Base-by-base conservation (phyloP, 2,797 vertebrate genomes). In the Lagodon rhomboides region DNA sequence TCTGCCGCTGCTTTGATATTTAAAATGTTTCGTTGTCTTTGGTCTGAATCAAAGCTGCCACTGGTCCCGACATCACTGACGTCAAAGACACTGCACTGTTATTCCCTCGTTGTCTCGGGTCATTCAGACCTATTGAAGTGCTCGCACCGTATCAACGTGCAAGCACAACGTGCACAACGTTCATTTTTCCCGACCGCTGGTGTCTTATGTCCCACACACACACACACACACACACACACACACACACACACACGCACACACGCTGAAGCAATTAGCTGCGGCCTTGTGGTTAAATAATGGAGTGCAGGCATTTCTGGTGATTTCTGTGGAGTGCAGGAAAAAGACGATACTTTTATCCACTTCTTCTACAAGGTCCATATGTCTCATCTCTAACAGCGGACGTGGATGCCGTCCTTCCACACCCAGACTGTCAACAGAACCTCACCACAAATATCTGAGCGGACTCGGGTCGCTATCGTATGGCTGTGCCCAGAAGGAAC, bases 231-330 rank as follows among this genome's bases (percentile, higher is more conserved):
- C 86, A 78, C 73, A 83, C 90, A 59, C 54, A 65, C 74, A 71
- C 62, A 59, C 53, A 64, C 41, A 46, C 54, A 70, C 30, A 75
- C 79, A 51, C 59, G 54, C 84, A 75, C 75, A 92, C 94, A 95
- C 85, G 82, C 88, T 94, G 95, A 95, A 96, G 87, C 94, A 93
- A 95, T 96, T 95, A 95, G 88, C 89, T 90, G 90, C 12, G 89
- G 90, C 91, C 92, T 93, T 91, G 90, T 93, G 94, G 92, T 92
- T 82, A 87, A 93, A 87, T 87, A 92, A 91, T 88, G 82, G 90
- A 87, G 88, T 76, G 79, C 85, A 82, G 85, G 89, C 85, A 90
- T 92, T 92, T 84, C 84, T 87, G 88, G 71, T 85, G 85, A 91
- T 92, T 91, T 94, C 78, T 86, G 82, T 74, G 50, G 79, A 83